phyloP scores from a whole-genome alignment of 2,888 invertebrate species.

The Leuctra nigra region DNA sequence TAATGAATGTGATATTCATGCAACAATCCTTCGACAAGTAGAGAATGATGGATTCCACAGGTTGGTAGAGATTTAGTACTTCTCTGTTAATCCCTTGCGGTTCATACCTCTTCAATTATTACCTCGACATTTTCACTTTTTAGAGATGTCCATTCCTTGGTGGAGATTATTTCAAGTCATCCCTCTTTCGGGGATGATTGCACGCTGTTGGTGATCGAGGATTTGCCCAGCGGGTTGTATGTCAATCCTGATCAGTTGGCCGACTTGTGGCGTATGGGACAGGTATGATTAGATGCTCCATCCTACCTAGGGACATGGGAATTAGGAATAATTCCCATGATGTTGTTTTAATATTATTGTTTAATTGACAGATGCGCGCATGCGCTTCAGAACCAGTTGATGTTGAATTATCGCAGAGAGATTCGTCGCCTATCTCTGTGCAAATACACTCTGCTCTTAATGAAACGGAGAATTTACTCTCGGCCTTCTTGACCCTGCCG shows the following conservation, averaged over 20 bases:
- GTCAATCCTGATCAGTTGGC: constrained; percentile 43
- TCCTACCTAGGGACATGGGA: too few relatives aligned
- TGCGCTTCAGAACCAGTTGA: constrained; percentile 39
- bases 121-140: constrained; percentile 18
- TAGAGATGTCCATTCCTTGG: constrained; percentile 42
- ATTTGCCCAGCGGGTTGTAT: constrained; percentile 39
- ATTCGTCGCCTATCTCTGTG: constrained; percentile 37
- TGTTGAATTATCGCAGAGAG: constrained; percentile 40
- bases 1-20: constrained; percentile 31
- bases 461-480: constrained; percentile 33
- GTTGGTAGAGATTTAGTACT: constrained; percentile 33
- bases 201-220: constrained; percentile 36
- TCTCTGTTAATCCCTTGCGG: background rate
- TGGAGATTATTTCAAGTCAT: constrained; percentile 38
- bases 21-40: constrained; percentile 36
- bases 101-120: background rate
- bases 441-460: constrained; percentile 37
- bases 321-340: background rate
- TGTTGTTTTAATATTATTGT: background rate
- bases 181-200: constrained; percentile 34
- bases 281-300: constrained; percentile 34
- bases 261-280: constrained; percentile 37
- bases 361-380: constrained; percentile 19
- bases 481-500: constrained; percentile 38
- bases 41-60: constrained; percentile 46